Percentiles rank a stretch among this genome's conserved stretches.
Evolutionary conservation across 2,888 invertebrate genomes (phyloP).

Genomic region (Pyrgus malvae): DNA sequence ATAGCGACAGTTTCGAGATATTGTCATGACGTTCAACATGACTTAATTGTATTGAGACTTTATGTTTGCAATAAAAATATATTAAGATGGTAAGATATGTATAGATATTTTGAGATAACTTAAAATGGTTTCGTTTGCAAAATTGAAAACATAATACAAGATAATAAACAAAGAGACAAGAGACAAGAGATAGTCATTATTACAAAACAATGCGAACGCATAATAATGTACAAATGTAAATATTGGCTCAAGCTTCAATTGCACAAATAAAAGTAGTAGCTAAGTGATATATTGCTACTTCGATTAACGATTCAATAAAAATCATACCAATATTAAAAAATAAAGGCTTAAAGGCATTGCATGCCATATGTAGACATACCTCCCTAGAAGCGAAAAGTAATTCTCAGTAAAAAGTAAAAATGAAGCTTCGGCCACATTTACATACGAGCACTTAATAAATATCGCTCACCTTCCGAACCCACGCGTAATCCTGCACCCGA

Average conservation of each 20-base stretch:
- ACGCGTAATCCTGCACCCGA: conserved; percentile 42
- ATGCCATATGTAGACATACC: conserved; percentile 10
- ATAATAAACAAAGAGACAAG: too few species aligned
- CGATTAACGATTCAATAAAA: not conserved
- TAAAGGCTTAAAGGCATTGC: not conserved
- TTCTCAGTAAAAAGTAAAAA: conserved; percentile 20
- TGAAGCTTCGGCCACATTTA: conserved; percentile 43
- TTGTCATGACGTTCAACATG: not conserved
- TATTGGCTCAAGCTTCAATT: too few species aligned
- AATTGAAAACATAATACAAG: too few species aligned
- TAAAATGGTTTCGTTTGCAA: too few species aligned
- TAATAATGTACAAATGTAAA: too few species aligned
- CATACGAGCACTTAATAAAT: conserved; percentile 64
- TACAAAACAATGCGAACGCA: too few species aligned
- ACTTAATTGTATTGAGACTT: conserved; percentile 2
- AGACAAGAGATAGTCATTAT: too few species aligned
- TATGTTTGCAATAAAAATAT: not conserved
- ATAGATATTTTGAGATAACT: not conserved
- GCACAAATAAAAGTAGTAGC: not conserved
- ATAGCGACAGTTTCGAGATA: conserved; percentile 3
- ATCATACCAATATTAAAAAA: conserved; percentile 7
- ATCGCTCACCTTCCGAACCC: conserved; percentile 52
- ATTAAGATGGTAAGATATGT: not conserved
- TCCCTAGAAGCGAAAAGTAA: conserved; percentile 26
- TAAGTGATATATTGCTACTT: not conserved